A percentile compares a stretch with the other conserved stretches of the same genome.
phyloP scores from a whole-genome alignment of 2,888 invertebrate genomes.

The Chymomyza amoena region DNA sequence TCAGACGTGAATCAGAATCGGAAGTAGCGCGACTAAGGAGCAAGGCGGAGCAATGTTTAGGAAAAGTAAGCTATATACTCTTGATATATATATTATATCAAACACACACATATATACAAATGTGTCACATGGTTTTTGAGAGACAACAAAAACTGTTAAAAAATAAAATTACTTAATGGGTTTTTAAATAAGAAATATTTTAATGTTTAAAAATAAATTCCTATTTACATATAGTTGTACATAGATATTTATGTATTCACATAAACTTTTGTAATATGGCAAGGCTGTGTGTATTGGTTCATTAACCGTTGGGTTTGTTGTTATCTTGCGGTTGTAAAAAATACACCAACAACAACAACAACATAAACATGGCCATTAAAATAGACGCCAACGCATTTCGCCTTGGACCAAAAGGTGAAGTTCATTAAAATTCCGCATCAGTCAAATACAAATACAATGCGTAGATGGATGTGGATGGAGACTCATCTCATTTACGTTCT shows the following conservation, averaged over 20 bases:
- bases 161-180: not conserved
- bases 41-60: not conserved
- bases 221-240: not conserved
- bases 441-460: not conserved
- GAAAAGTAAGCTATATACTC: not conserved
- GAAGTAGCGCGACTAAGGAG: constrained; percentile 19
- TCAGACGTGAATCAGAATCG: constrained; percentile 4
- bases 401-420: constrained; percentile 57
- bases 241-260: no score
- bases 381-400: constrained; percentile 10
- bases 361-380: not conserved
- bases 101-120: not conserved
- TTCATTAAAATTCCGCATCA: constrained; percentile 62
- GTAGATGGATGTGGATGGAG: not conserved
- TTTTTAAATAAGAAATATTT: not conserved
- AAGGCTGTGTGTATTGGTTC: not conserved
- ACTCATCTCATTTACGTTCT: no score
- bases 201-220: not conserved
- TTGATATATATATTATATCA: not conserved
- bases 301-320: not conserved
- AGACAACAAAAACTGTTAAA: not conserved
- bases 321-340: not conserved
- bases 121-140: not conserved
- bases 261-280: not conserved
- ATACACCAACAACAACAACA: constrained; percentile 4